Base-by-base conservation (phyloP, 92 coral and sea anemone genomes). In the Paragorgia papillata region DNA sequence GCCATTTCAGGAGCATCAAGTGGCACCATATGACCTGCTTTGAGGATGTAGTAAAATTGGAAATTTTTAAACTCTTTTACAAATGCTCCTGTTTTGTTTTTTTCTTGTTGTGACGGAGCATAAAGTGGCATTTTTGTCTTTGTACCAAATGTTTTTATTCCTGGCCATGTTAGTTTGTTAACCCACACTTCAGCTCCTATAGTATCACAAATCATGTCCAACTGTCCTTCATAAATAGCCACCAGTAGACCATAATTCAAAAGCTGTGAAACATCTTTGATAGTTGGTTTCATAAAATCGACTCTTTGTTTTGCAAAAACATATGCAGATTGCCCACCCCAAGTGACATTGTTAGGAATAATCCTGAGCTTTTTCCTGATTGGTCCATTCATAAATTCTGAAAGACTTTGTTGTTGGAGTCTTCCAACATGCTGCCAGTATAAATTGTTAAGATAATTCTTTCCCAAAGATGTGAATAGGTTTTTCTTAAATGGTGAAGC, bases 21-120 rank as follows among this genome's bases (percentile, higher is more conserved):
- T 13, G 97, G 97, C 0, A 93, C 97, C 97, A 93, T 93, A 54
- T 93, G 97, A 50, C 97, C 97, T 51, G 97, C 97, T 74, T 88
- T 90, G 69, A 93, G 58, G 25, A 93, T 78, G 56, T 91, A 88
- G 65, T 90, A 93, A 62, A 93, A 82, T 74, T 90, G 87, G 21
- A 93, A 73, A 66, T 89, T 86, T 74, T 57, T 59, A 73, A 82
- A 93, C 40, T 83, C 85, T 82, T 93, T 93, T 55, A 84, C 82
- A 62, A 93, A 93, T 51, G 94, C 97, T 29, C 94, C 97, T 0
- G 97, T 93, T 49, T 93, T 57, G 59, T 69, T 93, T 31, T 88
- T 44, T 56, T 79, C 77, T 62, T 79, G 59, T 25, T 88, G 88
- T 0, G 97, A 93, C 25, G 97, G 97, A 13, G 97, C 78, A 35